Base-by-base conservation (phyloP, 2,797 vertebrate species). In the Alosa sapidissima region DNA sequence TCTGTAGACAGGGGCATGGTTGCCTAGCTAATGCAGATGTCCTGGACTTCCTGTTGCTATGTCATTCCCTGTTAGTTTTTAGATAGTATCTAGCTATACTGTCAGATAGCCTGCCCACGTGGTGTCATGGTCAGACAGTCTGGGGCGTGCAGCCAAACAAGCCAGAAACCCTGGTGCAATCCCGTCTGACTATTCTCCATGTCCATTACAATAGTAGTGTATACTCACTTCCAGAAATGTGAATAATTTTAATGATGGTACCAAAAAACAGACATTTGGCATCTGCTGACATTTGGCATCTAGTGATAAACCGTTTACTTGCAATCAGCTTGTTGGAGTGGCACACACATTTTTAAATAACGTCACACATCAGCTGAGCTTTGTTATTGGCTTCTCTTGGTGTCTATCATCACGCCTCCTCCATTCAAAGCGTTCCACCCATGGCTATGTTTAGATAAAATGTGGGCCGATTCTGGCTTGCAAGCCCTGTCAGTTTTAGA, bases 41-140 rank as follows among this genome's bases (percentile, higher is more conserved):
- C 89, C 72, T 84, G 83, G 84, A 89, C 92, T 90, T 94, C 93
- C 90, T 86, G 89, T 87, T 14, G 84, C 88, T 36, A 92, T 93
- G 94, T 95, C 92, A 95, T 93, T 94, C 95, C 94, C 95, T 93
- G 36, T 92, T 87, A 86, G 85, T 36, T 51, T 92, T 90, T 21
- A 82, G 41, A 8, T 47, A 4, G 16, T 78, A 16, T 41, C 41
- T 47, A 7, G 72, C 7, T 3, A 41, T 41, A 14, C 28, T 72
- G 24, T 33, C 24, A 65, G 9, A 65, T 28, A 36, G 33, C 68
- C 36, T 36, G 14, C 72, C 19, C 41, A 78, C 11, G 3, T 21
- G 19, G 13, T 33, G 33, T 33, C 68, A 5, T 7, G 62, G 62
- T 9, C 62, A 75, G 33, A 45, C 33, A 13, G 33, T 45, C 13